Evolutionary conservation across 2,113 vertebrate species (phyloP).

Genomic region (Alaudala cheleensis): DNA sequence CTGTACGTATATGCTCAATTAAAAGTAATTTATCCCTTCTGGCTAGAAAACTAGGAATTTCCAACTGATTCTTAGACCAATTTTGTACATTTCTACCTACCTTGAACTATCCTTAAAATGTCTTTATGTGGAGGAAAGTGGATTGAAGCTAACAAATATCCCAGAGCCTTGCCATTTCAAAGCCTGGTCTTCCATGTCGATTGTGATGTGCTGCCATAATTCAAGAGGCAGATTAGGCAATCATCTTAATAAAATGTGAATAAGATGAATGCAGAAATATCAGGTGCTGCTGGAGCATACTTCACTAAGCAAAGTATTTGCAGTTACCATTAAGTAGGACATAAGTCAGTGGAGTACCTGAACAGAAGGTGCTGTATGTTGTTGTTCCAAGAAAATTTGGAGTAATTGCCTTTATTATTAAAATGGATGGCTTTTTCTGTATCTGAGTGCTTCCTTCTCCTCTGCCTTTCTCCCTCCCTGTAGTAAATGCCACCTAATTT

Average conservation of each 20-base stretch:
- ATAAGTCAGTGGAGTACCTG: background rate
- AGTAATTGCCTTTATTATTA: constrained; percentile 34
- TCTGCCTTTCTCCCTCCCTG: background rate
- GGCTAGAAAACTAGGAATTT: background rate
- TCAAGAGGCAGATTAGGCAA: constrained; percentile 24
- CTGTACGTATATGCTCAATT: background rate
- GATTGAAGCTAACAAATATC: background rate
- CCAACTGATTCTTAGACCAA: background rate
- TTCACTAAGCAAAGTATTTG: background rate
- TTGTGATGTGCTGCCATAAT: constrained; percentile 5
- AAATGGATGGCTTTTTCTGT: background rate
- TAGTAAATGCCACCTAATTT: background rate
- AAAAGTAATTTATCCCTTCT: background rate
- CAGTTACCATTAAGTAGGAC: background rate
- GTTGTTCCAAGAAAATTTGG: background rate
- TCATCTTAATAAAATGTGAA: constrained; percentile 27
- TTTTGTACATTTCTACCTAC: background rate
- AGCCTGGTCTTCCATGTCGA: background rate
- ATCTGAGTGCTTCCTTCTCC: background rate
- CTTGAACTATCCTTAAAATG: background rate
- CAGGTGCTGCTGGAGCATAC: background rate
- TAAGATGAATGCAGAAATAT: constrained; percentile 22
- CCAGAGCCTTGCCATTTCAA: background rate
- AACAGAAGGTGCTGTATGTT: constrained; percentile 4
- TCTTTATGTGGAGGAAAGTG: background rate